Conservation (phyloP, 2,113 vertebrate species). For the Lamprologus callipterus region DNA sequence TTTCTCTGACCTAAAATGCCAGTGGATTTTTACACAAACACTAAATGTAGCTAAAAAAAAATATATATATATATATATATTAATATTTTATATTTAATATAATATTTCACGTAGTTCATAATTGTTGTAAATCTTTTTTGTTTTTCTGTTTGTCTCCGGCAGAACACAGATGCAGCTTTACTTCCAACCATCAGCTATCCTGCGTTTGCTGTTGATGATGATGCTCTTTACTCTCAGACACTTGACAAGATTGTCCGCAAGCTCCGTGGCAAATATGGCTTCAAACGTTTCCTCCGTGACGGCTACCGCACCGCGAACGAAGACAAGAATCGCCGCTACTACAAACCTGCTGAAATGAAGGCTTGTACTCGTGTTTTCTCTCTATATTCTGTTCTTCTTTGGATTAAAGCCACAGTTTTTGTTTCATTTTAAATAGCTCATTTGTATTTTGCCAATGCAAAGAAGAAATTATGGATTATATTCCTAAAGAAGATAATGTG, state of each 20-base stretch:
- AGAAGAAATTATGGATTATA: accelerated
- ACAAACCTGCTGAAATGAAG: conserved; percentile 98
- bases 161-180: conserved; percentile 96
- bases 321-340: conserved; percentile 84
- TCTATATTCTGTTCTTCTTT: neutral
- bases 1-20: neutral
- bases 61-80: too few relatives aligned
- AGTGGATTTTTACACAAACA: neutral
- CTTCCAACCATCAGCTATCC: conserved; percentile 95
- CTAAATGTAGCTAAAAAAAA: neutral
- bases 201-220: conserved; percentile 93
- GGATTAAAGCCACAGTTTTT: neutral
- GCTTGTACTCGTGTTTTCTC: conserved; percentile 48
- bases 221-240: conserved; percentile 86
- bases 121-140: accelerated
- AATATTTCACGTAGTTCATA: accelerated
- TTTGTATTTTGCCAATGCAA: neutral
- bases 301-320: conserved; percentile 90
- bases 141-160: neutral
- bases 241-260: conserved; percentile 93
- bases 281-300: conserved; percentile 91
- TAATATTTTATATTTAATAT: too few relatives aligned
- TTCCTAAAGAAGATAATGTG: neutral
- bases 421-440: neutral
- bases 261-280: conserved; percentile 88